These are phyloP conservation scores for Papilio helenus DNA, from an alignment of 1,140 invertebrate genomes.

Conservation along the genomic window DNA sequence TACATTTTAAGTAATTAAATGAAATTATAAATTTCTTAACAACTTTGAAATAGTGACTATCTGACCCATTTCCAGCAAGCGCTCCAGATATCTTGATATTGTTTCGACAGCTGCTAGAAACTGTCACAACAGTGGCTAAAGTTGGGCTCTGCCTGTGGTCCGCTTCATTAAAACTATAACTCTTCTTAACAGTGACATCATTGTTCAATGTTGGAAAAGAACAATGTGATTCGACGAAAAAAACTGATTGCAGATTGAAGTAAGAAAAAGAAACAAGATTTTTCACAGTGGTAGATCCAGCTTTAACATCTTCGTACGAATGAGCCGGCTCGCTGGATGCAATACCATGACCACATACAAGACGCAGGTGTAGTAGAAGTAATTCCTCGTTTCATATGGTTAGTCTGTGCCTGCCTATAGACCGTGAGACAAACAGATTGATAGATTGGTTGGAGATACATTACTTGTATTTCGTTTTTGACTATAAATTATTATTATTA, in stretches of 20 bases:
- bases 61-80: slow-evolving; percentile 13
- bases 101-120: slow-evolving; percentile 26
- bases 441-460: too few relatives aligned
- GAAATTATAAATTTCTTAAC: slow-evolving; percentile 3
- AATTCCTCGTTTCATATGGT: too few relatives aligned
- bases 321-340: too few relatives aligned
- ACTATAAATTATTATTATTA: too few relatives aligned
- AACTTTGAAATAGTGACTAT: slow-evolving; percentile 10
- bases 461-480: too few relatives aligned
- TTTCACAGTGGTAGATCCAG: too few relatives aligned
- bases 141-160: neutral
- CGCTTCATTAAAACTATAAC: slow-evolving; percentile 19
- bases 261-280: neutral
- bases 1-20: neutral
- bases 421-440: too few relatives aligned
- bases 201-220: neutral
- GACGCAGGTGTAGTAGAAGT: too few relatives aligned
- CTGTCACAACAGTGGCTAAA: slow-evolving; percentile 21
- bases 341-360: too few relatives aligned
- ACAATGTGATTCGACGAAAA: too few relatives aligned
- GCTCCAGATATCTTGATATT: slow-evolving; percentile 24
- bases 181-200: slow-evolving; percentile 1
- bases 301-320: too few relatives aligned
- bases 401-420: too few relatives aligned
- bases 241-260: neutral